A percentile compares a stretch with the other conserved stretches of the same genome.
These are phyloP conservation scores for Dione vanillae DNA, from an alignment of 2,888 invertebrate genomes.

Conservation along the genomic window DNA sequence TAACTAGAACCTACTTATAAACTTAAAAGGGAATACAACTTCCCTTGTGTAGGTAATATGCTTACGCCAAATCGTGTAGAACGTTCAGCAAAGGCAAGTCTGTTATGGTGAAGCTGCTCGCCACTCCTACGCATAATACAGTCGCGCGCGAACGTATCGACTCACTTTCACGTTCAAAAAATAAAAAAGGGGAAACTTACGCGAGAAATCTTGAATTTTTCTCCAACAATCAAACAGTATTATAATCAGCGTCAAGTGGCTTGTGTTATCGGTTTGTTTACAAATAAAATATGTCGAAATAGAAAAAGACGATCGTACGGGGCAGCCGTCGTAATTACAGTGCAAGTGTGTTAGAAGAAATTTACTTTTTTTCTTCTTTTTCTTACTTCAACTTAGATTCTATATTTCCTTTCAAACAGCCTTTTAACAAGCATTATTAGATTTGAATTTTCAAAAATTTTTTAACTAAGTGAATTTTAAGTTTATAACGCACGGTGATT, in stretches of 20 bases:
- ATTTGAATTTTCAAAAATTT: not conserved
- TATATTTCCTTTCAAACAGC: slow-evolving; percentile 23
- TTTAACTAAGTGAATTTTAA: slow-evolving; percentile 41
- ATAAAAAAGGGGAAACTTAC: slow-evolving; percentile 64
- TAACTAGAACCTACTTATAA: not conserved
- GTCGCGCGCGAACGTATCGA: slow-evolving; percentile 71
- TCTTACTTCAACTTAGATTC: slow-evolving; percentile 53
- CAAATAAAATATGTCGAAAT: slow-evolving; percentile 68
- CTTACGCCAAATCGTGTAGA: slow-evolving; percentile 23
- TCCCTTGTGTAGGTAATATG: slow-evolving; percentile 18
- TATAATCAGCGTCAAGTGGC: slow-evolving; percentile 54
- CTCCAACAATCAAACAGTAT: slow-evolving; percentile 55
- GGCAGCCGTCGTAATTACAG: slow-evolving; percentile 45
- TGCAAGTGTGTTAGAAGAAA: slow-evolving; percentile 46
- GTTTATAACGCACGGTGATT: slow-evolving; percentile 20
- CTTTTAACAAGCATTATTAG: not conserved
- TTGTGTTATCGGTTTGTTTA: slow-evolving; percentile 61
- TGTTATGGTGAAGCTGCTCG: slow-evolving; percentile 41
- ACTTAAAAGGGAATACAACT: not conserved
- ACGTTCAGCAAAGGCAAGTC: slow-evolving; percentile 31
- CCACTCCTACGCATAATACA: slow-evolving; percentile 65
- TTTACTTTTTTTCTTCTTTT: slow-evolving; percentile 55
- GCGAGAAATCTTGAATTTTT: slow-evolving; percentile 62
- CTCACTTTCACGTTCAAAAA: slow-evolving; percentile 71
- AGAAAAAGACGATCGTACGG: slow-evolving; percentile 51